Conservation (phyloP, 2,888 invertebrate genomes). For the Thymelicus sylvestris region DNA sequence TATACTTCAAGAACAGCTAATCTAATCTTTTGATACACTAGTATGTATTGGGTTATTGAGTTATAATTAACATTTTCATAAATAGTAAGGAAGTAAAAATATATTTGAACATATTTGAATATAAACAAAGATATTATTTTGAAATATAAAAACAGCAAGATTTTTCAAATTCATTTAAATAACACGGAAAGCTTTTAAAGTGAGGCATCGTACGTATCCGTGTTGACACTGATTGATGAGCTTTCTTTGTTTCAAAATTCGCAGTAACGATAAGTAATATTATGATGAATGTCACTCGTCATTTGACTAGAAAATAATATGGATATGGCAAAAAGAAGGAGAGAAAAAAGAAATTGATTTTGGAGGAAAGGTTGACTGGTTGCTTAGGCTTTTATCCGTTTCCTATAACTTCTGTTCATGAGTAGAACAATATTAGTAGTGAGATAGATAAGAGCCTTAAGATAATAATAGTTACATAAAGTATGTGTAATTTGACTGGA, state of each 20-base stretch:
- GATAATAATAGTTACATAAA: not conserved
- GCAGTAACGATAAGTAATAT: conserved; percentile 64
- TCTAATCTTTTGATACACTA: too few relatives aligned
- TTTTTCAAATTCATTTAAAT: conserved; percentile 25
- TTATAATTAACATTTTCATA: too few relatives aligned
- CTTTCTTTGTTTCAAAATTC: conserved; percentile 60
- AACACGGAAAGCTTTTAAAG: conserved; percentile 24
- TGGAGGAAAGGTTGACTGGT: too few relatives aligned
- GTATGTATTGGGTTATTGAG: too few relatives aligned
- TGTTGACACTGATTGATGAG: conserved; percentile 63
- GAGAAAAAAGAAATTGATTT: too few relatives aligned
- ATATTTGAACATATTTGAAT: too few relatives aligned
- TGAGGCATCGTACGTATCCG: conserved; percentile 41
- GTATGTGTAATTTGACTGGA: too few relatives aligned
- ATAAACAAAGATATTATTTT: too few relatives aligned
- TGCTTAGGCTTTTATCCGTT: too few relatives aligned
- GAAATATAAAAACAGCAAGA: not conserved
- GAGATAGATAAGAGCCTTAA: not conserved
- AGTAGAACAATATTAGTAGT: not conserved
- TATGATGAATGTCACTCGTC: conserved; percentile 59
- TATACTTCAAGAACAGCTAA: too few relatives aligned
- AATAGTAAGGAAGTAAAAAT: too few relatives aligned
- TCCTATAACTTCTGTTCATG: not conserved
- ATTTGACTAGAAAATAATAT: conserved; percentile 7
- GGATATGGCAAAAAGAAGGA: not conserved